Conservation (phyloP, 2,113 vertebrate genomes). For the Phrynocephalus versicolor region DNA sequence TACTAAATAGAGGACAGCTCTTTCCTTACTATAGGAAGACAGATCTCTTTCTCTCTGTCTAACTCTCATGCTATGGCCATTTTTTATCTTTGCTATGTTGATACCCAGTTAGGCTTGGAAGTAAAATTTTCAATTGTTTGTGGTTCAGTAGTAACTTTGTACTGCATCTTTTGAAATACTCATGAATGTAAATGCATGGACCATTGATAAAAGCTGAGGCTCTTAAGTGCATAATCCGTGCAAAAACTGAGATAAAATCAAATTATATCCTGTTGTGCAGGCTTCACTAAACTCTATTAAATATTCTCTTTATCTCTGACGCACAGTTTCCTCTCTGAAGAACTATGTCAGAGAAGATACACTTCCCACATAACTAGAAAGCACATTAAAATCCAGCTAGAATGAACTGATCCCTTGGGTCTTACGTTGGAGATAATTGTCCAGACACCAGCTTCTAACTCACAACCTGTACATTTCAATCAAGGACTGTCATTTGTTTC, state of each 20-base stretch:
- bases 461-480: constrained; percentile 29
- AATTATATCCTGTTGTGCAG: not conserved
- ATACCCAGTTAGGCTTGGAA: not conserved
- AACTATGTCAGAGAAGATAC: constrained; percentile 3
- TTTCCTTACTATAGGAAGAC: not conserved
- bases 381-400: not conserved
- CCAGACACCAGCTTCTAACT: constrained; percentile 1
- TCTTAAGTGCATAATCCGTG: not conserved
- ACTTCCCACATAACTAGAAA: constrained; percentile 20
- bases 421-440: constrained; percentile 4
- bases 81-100: not conserved
- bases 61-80: not conserved
- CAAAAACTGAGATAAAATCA: not conserved
- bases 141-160: constrained; percentile 29
- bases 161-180: constrained; percentile 1
- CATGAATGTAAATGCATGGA: not conserved
- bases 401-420: constrained; percentile 33
- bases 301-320: not conserved
- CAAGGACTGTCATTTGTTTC: constrained; percentile 10
- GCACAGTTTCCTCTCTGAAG: not conserved
- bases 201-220: constrained; percentile 18
- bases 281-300: constrained; percentile 15
- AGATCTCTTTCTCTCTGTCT: not conserved
- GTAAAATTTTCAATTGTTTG: not conserved
- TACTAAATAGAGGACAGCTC: not conserved